Evolutionary conservation across 2,113 vertebrate species (phyloP).

Genomic region (Notarius lentiginosus): DNA sequence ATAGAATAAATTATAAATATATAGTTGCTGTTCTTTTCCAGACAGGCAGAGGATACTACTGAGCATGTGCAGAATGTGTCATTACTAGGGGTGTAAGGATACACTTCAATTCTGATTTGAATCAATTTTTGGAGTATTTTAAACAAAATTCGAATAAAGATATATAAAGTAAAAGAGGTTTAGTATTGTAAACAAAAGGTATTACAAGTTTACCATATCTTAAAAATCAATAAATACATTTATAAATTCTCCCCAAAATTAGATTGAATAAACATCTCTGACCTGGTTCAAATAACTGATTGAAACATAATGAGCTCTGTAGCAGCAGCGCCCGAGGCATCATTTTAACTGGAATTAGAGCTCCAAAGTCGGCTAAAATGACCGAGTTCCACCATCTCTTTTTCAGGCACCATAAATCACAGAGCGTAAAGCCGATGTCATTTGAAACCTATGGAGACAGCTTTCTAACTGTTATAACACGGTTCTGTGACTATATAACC

Average conservation of each 20-base stretch:
- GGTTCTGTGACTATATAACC: neutral
- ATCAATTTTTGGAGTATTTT: neutral
- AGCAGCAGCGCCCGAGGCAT: neutral
- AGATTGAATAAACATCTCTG: neutral
- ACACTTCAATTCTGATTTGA: neutral
- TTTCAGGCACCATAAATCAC: neutral
- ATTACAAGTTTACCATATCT: neutral
- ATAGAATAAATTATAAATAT: too few relatives aligned
- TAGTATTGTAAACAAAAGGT: neutral
- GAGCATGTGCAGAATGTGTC: neutral
- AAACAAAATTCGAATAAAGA: neutral
- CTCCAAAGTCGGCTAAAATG: neutral
- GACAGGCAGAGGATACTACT: neutral
- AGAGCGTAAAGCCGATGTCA: neutral
- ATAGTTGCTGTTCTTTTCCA: neutral
- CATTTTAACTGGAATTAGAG: neutral
- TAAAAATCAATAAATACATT: neutral
- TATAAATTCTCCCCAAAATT: neutral
- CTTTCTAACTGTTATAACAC: neutral
- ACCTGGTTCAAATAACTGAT: neutral
- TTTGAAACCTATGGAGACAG: neutral
- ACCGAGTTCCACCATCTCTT: rapidly evolving
- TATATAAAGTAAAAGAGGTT: neutral
- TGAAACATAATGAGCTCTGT: neutral
- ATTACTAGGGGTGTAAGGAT: neutral